Percentiles rank a stretch among this genome's conserved stretches.
Evolutionary conservation across 1,140 invertebrate species (phyloP).

Genomic region (Magallana ariakensis): DNA sequence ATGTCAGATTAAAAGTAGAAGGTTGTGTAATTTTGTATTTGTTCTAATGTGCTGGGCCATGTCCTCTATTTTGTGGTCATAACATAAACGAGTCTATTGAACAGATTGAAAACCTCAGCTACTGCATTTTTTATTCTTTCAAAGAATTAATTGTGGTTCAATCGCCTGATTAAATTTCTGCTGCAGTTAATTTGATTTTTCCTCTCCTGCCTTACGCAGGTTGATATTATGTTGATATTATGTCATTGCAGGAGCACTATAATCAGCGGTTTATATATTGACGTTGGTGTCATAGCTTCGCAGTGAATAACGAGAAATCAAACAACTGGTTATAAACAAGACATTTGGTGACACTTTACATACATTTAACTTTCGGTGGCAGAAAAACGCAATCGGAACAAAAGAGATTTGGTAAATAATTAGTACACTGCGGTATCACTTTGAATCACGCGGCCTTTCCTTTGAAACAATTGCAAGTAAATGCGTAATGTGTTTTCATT

Average conservation of each 20-base stretch:
- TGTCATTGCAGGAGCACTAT: slow-evolving; percentile 7
- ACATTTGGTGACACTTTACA: background rate
- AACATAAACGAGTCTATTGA: background rate
- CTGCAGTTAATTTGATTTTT: background rate
- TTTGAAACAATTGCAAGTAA: background rate
- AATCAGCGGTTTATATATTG: slow-evolving; percentile 24
- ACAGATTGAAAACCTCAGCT: background rate
- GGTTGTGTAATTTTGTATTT: too few relatives aligned
- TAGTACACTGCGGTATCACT: background rate
- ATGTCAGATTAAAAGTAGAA: too few relatives aligned
- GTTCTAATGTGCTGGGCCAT: too few relatives aligned
- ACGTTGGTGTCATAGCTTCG: background rate
- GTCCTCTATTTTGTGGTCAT: background rate
- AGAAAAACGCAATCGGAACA: too few relatives aligned
- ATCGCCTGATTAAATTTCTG: slow-evolving; percentile 16
- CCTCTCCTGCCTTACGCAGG: background rate
- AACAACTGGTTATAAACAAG: slow-evolving; percentile 20
- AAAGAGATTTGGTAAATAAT: background rate
- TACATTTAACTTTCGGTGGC: background rate
- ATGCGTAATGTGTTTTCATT: background rate
- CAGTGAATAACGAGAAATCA: slow-evolving; percentile 8
- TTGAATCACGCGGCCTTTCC: background rate
- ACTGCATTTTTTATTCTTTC: background rate
- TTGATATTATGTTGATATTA: background rate
- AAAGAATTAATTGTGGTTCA: background rate